These are phyloP conservation scores for Alentia gelatinosa DNA, from an alignment of 2,888 invertebrate genomes.

Conservation along the genomic window DNA sequence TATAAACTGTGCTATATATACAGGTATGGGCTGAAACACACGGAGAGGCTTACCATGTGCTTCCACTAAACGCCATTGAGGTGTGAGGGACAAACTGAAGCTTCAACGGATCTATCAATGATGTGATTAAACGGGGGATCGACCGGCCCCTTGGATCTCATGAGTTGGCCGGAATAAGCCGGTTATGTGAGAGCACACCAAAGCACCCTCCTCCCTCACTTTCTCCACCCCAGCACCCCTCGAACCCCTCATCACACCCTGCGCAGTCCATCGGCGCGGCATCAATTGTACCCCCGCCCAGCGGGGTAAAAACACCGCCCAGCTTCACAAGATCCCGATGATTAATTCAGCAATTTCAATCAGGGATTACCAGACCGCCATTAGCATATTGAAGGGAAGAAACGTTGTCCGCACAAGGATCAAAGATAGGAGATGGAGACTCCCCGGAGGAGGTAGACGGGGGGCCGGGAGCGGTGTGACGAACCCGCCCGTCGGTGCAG, in stretches of 20 bases:
- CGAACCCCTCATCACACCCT: background rate
- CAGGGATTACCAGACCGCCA: conserved; percentile 9
- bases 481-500: background rate
- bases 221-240: background rate
- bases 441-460: background rate
- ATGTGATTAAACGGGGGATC: background rate
- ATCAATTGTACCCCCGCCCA: conserved; percentile 15
- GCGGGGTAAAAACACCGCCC: background rate
- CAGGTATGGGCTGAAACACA: too few species aligned
- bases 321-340: conserved; percentile 25
- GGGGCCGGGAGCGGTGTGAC: background rate
- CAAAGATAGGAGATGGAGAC: background rate
- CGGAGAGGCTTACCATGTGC: background rate
- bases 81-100: background rate
- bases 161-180: conserved; percentile 25
- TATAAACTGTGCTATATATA: too few species aligned
- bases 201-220: background rate
- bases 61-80: background rate
- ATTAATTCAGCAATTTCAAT: conserved; percentile 48
- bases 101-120: background rate
- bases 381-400: conserved; percentile 26
- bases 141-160: conserved; percentile 17
- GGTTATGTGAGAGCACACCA: conserved; percentile 4
- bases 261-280: background rate
- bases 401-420: background rate